Conservation (phyloP, 2,797 vertebrate genomes). For the Microtus agrestis region DNA sequence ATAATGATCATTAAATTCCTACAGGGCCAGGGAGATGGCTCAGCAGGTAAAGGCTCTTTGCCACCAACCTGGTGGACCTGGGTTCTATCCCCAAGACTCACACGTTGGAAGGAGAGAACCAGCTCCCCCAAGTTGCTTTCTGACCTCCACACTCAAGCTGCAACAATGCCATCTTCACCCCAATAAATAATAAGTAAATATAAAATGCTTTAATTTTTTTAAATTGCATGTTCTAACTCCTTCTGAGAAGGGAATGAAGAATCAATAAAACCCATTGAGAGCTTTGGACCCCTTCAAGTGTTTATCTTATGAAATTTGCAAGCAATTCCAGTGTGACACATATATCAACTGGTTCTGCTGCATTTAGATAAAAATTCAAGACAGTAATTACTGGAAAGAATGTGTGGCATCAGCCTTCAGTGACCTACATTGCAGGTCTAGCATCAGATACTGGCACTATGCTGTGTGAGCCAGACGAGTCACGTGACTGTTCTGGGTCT, state of each 20-base stretch:
- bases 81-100: neutral
- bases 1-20: neutral
- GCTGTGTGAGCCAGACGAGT: slow-evolving; percentile 8
- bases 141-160: neutral
- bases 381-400: neutral
- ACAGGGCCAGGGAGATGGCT: neutral
- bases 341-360: neutral
- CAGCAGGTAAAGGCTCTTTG: neutral
- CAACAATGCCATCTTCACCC: neutral
- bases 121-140: neutral
- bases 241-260: neutral
- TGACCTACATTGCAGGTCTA: slow-evolving; percentile 21
- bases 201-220: neutral
- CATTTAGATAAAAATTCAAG: slow-evolving; percentile 24
- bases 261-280: neutral
- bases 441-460: slow-evolving; percentile 23
- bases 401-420: neutral
- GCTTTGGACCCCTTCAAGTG: neutral
- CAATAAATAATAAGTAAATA: neutral
- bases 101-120: neutral
- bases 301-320: neutral
- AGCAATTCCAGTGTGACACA: neutral
- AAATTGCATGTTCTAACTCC: neutral
- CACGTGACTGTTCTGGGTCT: slow-evolving; percentile 12
- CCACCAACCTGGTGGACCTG: neutral